Base-by-base conservation (phyloP, 2,113 vertebrate species). In the Suricata suricatta region DNA sequence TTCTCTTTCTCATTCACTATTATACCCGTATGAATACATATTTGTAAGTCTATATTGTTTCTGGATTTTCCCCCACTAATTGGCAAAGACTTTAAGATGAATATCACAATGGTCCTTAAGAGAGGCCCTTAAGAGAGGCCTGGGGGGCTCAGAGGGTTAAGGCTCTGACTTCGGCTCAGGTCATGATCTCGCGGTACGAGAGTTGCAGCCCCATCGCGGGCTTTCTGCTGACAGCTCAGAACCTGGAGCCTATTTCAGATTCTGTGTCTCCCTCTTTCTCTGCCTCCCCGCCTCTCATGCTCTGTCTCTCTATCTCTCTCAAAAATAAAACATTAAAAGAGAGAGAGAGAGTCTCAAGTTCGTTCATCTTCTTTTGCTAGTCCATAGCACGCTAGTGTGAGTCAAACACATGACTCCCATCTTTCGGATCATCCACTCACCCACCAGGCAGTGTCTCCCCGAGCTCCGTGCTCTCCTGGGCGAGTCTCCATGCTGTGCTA, bases 31-130 rank as follows among this genome's bases (percentile, higher is more conserved):
- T 5, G 23, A 14, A 72, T 21, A 81, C 16, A 89, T 17, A 60
- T 66, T 86, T 72, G 8, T 68, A 88, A n/a, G 38, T 57, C 31
- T 83, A 47, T 50, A 41, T 8, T 63, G 31, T 52, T 83, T 95
- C 33, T 35, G 64, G n/a, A 79, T 47, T 84, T 72, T 71, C 2
- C 6, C 50, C 41, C 64, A 84, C 35, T 57, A 89, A 54, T 54
- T 89, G 35, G 11, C 50, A 84, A 92, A 77, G 21, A 57, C 64
- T 79, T 54, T 52, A 57, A 96, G 87, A 96, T 74, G 88, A 76
- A 88, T 41, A 74, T 66, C 60, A 76, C 77, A 29, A 69, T 29
- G 19, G 33, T 57, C 74, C 33, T 72, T 82, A 63, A 69, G 50
- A 57, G 14, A 41, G 19, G 57, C 52, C 76, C 25, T 27, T 41